Base-by-base conservation (phyloP, 2,113 vertebrate species). In the Uropsilus gracilis region DNA sequence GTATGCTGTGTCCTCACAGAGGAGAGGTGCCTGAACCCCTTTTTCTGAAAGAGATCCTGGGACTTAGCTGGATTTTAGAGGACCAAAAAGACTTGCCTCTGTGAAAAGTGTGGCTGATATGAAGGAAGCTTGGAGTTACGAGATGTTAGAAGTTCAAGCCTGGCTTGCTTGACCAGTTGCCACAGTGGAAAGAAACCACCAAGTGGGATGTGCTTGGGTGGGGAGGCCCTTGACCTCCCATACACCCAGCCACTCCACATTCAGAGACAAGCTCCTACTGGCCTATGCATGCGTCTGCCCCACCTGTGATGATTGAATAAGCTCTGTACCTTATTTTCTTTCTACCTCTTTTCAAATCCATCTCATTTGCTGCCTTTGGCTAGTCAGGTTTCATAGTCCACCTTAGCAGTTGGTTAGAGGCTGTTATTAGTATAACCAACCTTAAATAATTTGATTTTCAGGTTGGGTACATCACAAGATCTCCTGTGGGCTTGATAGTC, bases 381-480 rank as follows among this genome's bases (percentile, higher is more conserved):
- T 91, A 55, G 8, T 86, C 44, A 96, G 89, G 24, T 30, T 93
- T 95, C 50, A 69, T 13, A 37, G 78, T 80, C 61, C 8, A 57
- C 88, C 89, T 80, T 72, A 61, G 90, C 64, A 61, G 5, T 68
- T 39, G 57, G 86, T 94, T 90, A 81, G 48, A 91, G 57, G 24
- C 73, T 95, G 68, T 83, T 95, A 83, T 68, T 97, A 89, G 20
- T 69, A 96, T 94, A 96, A 93, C 83, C 94, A 94, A 94, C 69
- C 94, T 96, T 77, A 95, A 76, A 90, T 91, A 95, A 95, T 96
- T 77, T 88, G 86, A 97, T 97, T 97, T 97, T 96, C 95, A 88
- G 94, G 92, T 94, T 93, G 76, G 82, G 50, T 77, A 91, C 22
- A 2, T 94, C 92, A 84, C 39, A 92, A 4, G 71, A 59, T 96